Base-by-base conservation (phyloP, 2,113 vertebrate genomes). In the Glaucidium brasilianum region DNA sequence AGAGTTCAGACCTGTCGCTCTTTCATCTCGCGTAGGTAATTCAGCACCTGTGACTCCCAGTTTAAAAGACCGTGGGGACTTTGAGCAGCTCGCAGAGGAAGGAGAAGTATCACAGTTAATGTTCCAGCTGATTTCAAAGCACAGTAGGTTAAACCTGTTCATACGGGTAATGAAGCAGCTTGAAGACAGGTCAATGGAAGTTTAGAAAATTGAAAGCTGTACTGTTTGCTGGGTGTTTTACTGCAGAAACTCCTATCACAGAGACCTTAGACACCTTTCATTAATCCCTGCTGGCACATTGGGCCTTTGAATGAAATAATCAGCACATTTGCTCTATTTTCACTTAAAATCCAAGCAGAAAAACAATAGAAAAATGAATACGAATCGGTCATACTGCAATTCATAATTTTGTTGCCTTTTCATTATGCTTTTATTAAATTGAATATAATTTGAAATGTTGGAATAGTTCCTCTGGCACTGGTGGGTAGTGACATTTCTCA, bases 61-160 rank as follows among this genome's bases (percentile, higher is more conserved):
- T 63, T 94, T 92, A 93, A 80, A 85, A 39, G 55, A 47, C 86
- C 23, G 0, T 89, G 80, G 89, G 91, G 90, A 95, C 67, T 87
- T 49, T 2, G 59, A 92, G 76, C 62, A 74, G 58, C 88, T 50
- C 18, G 0, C 19, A 19, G 81, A 74, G 56, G 72, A 75, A 85
- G 52, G 35, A 86, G 73, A 76, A 79, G 80, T 60, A 75, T 29
- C 29, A 2, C 20, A 67, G 85, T 75, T 93, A 87, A 95, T 49
- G 59, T 73, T 96, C 52, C 68, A 39, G 69, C 81, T 94, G 90
- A 63, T 96, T 96, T 86, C 90, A 86, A 97, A 95, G 94, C 92
- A 82, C 27, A 14, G 45, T 74, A 83, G 92, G 83, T 91, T 96
- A 93, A 91, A 94, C 30, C 45, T 88, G 41, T 39, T 93, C 60